Percentiles rank a stretch among this genome's conserved stretches.
Evolutionary conservation across 2,888 invertebrate genomes (phyloP).

Genomic region (Ptilodon capucinus): DNA sequence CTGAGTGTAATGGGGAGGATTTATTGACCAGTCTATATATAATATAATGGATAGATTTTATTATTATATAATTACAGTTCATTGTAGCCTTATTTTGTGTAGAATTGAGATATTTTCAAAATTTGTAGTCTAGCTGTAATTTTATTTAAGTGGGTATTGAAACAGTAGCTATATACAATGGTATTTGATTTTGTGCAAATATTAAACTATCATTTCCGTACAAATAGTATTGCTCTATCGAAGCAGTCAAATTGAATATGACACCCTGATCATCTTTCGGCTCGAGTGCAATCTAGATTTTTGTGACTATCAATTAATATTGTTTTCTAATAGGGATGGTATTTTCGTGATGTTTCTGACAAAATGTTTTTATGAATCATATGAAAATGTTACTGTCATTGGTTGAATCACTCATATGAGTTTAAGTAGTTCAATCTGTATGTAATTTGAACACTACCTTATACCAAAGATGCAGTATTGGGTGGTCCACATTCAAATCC

Average conservation of each 20-base stretch:
- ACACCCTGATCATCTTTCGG: no score
- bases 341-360: no score
- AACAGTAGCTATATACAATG: not conserved
- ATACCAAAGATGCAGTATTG: slow-evolving; percentile 23
- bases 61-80: not conserved
- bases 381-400: no score
- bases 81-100: not conserved
- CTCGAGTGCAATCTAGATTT: no score
- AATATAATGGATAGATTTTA: not conserved
- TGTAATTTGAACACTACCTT: not conserved
- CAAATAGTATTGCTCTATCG: no score
- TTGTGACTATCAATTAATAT: no score
- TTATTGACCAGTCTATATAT: not conserved
- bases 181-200: not conserved
- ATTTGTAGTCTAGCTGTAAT: not conserved
- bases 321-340: no score
- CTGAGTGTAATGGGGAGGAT: not conserved
- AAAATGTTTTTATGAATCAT: no score
- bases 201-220: no score
- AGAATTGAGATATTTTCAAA: not conserved
- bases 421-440: not conserved
- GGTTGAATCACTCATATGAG: not conserved
- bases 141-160: not conserved
- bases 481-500: slow-evolving; percentile 5
- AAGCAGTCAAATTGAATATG: no score